Evolutionary conservation across 2,797 vertebrate genomes (phyloP), one percentile per base, ranked within the genome.

Genomic region (Poecilia picta): DNA sequence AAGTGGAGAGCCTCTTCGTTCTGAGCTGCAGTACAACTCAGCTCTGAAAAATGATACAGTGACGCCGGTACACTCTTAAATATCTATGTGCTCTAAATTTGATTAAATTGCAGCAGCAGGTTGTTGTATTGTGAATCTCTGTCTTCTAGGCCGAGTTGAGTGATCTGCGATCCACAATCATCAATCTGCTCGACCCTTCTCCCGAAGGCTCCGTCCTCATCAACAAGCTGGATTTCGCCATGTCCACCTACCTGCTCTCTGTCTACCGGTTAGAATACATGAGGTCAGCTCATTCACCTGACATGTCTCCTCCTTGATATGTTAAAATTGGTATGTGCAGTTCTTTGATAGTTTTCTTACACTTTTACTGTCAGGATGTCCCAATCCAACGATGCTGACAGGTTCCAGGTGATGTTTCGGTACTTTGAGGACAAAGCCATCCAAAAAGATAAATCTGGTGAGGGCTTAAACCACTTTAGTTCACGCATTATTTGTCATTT

Each of bases 341-440:
- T 13, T 74, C 12, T 75, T 5, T 72, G 20, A n/a, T 39, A 18
- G 46, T 8, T 33, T 5, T 49, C 20, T 76, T 51, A 41, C 33
- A 74, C 12, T 55, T 76, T 28, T 49, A 13, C 47, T 55, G 78
- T n/a, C 79, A 99, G 98, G 93, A 98, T 99, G 77, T 92, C 97
- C 72, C 96, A 96, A 72, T 98, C 98, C 51, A 97, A 97, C 31
- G 98, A 98, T 85, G 95, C 97, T 8, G 98, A 98, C 92, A 95
- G 97, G 70, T 99, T 99, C 92, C 98, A 99, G 90, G 97, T 99
- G 68, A 98, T 99, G 98, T 99, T 99, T 94, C 96, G 95, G 85
- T 99, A 99, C 91, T 98, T 97, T 87, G 98, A 99, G 85, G 98
- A 99, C 94, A 99, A 98, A 96, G 98, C 98, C 73, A 99, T 99